A percentile compares a stretch with the other conserved stretches of the same genome.
phyloP scores from a whole-genome alignment of 1,140 invertebrate species.

The Bilobella aurantiaca region DNA sequence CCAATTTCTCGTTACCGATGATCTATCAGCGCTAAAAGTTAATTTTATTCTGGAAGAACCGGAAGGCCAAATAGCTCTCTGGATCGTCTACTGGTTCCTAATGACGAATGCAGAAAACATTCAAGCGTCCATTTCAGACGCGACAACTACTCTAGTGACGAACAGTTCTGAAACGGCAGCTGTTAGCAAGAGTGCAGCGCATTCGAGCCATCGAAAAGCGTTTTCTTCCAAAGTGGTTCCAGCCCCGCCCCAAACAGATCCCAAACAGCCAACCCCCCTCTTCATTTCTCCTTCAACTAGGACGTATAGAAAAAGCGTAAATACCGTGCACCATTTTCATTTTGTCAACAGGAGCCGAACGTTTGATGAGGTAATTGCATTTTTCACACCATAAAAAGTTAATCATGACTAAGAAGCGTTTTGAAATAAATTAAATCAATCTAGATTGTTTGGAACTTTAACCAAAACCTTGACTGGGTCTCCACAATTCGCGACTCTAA shows the following conservation, averaged over 20 bases:
- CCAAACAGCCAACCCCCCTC: constrained; percentile 6
- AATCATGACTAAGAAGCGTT: too few species aligned
- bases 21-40: constrained; percentile 22
- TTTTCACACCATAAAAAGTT: neutral
- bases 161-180: neutral
- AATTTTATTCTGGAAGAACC: constrained; percentile 30
- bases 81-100: constrained; percentile 30
- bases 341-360: constrained; percentile 29
- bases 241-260: neutral
- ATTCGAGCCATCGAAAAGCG: too few species aligned
- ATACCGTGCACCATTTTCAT: constrained; percentile 32
- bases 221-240: neutral
- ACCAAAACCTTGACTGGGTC: constrained; percentile 26
- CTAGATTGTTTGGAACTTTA: constrained; percentile 29
- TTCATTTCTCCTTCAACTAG: constrained; percentile 24
- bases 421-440: neutral
- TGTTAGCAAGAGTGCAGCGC: neutral
- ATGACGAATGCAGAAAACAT: constrained; percentile 24
- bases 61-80: constrained; percentile 31
- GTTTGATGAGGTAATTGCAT: constrained; percentile 30
- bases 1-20: constrained; percentile 5
- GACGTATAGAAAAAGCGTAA: constrained; percentile 20
- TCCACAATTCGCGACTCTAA: constrained; percentile 22
- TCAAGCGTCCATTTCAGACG: constrained; percentile 20
- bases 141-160: neutral